Percentiles rank a stretch among this genome's conserved stretches.
These are phyloP conservation scores for Ernsta delagoae DNA, from an alignment of 2,888 invertebrate species.

Conservation along the genomic window DNA sequence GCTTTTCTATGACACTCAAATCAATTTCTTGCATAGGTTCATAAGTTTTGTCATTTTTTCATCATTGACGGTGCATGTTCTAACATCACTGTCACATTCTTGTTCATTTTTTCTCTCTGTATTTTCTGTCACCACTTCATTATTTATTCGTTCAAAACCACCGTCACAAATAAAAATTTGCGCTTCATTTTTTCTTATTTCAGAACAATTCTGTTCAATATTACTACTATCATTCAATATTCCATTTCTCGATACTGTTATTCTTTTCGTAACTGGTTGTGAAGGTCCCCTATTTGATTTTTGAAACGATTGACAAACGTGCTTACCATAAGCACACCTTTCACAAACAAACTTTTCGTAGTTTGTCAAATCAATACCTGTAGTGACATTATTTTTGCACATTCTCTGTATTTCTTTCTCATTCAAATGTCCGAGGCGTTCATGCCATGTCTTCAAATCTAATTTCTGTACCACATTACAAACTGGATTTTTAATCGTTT, in stretches of 20 bases:
- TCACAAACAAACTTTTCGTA: background rate
- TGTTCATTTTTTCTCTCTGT: background rate
- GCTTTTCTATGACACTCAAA: background rate
- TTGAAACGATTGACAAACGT: background rate
- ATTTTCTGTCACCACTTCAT: background rate
- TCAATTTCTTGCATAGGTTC: background rate
- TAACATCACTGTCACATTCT: background rate
- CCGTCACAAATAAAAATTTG: background rate
- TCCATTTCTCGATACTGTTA: background rate
- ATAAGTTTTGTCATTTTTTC: background rate
- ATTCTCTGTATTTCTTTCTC: constrained; percentile 36
- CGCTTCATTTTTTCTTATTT: background rate
- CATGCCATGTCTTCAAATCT: constrained; percentile 39
- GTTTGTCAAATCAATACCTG: background rate
- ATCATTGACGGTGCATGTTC: background rate
- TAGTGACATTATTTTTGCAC: constrained; percentile 24
- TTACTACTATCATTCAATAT: too few relatives aligned
- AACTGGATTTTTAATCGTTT: constrained; percentile 14
- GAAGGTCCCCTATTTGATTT: background rate
- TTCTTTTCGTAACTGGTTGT: background rate
- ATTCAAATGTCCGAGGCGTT: constrained; percentile 40
- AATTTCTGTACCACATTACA: constrained; percentile 36
- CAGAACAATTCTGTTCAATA: background rate
- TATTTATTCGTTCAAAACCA: background rate
- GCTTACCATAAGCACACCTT: background rate